These are phyloP conservation scores for Potorous gilbertii DNA, from an alignment of 2,797 vertebrate species.

Conservation along the genomic window DNA sequence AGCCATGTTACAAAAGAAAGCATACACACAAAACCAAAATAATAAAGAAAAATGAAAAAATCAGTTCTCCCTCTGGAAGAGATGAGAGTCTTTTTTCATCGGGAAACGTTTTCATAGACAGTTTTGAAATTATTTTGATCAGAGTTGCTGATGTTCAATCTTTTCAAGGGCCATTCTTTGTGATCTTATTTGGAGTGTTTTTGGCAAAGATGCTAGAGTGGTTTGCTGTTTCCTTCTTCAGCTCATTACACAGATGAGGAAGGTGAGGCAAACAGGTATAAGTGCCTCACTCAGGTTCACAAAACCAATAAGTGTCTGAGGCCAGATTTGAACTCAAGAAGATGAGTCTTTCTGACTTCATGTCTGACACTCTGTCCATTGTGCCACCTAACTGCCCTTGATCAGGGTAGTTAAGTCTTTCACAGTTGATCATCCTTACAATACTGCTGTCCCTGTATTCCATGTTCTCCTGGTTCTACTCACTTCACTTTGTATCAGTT, in stretches of 20 bases:
- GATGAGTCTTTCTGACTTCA: not conserved
- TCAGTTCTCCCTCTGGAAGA: too few species aligned
- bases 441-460: not conserved
- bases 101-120: too few species aligned
- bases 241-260: not conserved
- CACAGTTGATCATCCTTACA: not conserved
- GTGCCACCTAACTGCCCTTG: too few species aligned
- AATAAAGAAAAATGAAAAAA: too few species aligned
- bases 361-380: not conserved
- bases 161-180: not conserved
- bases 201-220: not conserved
- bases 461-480: not conserved
- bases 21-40: too few species aligned
- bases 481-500: not conserved
- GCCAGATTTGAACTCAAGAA: not conserved
- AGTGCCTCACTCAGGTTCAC: not conserved
- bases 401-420: not conserved
- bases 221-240: not conserved
- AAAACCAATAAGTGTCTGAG: not conserved
- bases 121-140: too few species aligned
- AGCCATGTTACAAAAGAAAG: too few species aligned
- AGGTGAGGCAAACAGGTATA: not conserved
- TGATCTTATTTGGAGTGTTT: not conserved
- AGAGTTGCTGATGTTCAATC: not conserved
- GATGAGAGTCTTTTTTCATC: too few species aligned